Base-by-base conservation (phyloP, 2,113 vertebrate genomes). In the Ophthalmolycus amberensis region DNA sequence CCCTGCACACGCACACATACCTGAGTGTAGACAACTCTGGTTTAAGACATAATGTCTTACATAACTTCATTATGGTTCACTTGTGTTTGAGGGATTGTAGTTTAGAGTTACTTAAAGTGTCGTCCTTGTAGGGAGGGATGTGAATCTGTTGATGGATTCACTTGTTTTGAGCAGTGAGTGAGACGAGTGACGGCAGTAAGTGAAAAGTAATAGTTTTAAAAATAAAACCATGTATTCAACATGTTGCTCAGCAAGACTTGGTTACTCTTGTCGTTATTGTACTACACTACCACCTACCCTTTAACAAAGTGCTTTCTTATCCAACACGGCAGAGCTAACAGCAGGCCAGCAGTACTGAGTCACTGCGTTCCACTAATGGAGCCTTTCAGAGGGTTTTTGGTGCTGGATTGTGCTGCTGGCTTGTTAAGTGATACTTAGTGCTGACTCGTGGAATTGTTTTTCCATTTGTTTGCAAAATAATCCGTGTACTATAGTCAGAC, bases 361-460 rank as follows among this genome's bases (percentile, higher is more conserved):
- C 82, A 84, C 77, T 42, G 37, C 27, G 18, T 63, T 71, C 74
- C 83, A 80, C 59, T 80, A 74, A 76, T 84, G 67, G 72, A 73
- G 71, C 58, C 64, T 73, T 85, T 77, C 48, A 71, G 63, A 70
- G 50, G 15, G 38, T 68, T 86, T 83, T 69, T 82, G 79, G 44
- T 77, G 63, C 22, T 48, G 22, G 25, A 78, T 86, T 81, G 42
- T 71, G 71, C 82, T 88, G 71, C 77, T 74, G 80, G 72, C 75
- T 75, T 85, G 84, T 86, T 80, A 84, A 85, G 68, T 88, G 88
- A 93, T 90, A 88, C 82, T 88, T 82, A 50, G 74, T 90, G 84
- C 88, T 85, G 89, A 90, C 80, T 89, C 52, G 72, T 62, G 81
- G 77, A 89, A 82, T 86, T 62, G 59, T 79, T 90, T 88, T 73